Evolutionary conservation across 2,113 vertebrate species (phyloP), one percentile per base, ranked within the genome.

Genomic region (Diadophis punctatus): DNA sequence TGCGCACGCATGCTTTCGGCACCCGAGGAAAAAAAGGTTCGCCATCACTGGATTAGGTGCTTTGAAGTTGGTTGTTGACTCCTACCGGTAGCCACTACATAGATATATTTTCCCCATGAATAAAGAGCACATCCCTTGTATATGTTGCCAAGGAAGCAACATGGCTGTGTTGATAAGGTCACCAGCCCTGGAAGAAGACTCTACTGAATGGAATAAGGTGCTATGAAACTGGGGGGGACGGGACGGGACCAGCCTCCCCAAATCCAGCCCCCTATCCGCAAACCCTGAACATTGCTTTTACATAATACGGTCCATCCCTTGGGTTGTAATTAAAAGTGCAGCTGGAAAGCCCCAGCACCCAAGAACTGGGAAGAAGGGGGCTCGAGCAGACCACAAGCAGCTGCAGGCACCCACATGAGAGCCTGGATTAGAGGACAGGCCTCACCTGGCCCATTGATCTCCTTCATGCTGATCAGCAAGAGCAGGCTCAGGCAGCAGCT

Each of bases 321-420:
- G 68, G 68, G 30, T 88, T 92, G 46, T 92, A 92, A 92, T 92
- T 92, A 92, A 58, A n/a, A 51, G 53, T 86, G 68, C 95, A 96
- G 92, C 93, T 97, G 96, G 97, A 97, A 97, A 97, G 96, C 96
- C 97, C 95, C 97, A 93, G 94, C 94, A 95, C 43, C 91, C 87
- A 34, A 91, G 96, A 95, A 96, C 94, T 97, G 52, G 63, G 87
- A 53, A 92, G 11, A 10, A 85, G 5, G 94, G 97, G 95, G 95
- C 96, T 96, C 92, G 97, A 95, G 96, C 96, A 97, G 96, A 97
- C 97, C 97, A 96, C 98, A 98, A 95, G 96, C 97, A 98, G 98
- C 97, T 98, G 98, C 97, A 56, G 97, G 97, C 97, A 97, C 97
- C 97, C 98, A 98, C 97, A 98, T 97, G 95, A 97, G 97, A 97